These are phyloP conservation scores for Metopia argyrocephala DNA, from an alignment of 2,888 invertebrate genomes.

Conservation along the genomic window DNA sequence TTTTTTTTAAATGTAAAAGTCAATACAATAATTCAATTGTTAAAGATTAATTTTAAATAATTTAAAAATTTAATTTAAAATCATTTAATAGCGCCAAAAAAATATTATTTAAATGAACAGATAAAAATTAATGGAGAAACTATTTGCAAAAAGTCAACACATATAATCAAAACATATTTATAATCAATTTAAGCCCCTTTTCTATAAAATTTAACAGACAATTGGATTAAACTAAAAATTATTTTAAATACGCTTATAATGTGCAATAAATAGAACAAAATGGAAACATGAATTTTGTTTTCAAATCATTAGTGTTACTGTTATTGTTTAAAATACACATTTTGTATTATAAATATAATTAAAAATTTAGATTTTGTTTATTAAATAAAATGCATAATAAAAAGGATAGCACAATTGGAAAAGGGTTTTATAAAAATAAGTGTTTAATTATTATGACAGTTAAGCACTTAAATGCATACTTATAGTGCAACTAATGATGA, in stretches of 20 bases:
- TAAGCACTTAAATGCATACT: too few relatives aligned
- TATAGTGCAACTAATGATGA: too few relatives aligned
- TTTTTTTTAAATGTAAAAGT: too few relatives aligned
- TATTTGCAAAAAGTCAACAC: conserved; percentile 28
- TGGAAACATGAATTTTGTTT: background rate
- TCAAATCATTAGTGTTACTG: conserved; percentile 32
- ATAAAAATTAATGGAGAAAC: background rate
- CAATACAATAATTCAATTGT: too few relatives aligned
- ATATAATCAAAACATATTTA: background rate
- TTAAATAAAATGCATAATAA: background rate
- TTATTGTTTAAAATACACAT: conserved; percentile 28
- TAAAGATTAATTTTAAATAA: background rate
- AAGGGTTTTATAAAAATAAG: background rate
- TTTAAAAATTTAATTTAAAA: background rate
- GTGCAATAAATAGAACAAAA: background rate
- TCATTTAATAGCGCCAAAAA: background rate
- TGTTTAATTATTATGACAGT: too few relatives aligned
- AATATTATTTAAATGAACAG: background rate
- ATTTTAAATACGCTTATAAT: background rate
- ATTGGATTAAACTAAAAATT: background rate
- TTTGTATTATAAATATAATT: background rate
- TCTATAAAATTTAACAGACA: background rate
- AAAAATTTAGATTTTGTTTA: background rate
- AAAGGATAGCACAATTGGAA: background rate
- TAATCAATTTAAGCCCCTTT: background rate